phyloP scores from a whole-genome alignment of 92 coral and sea anemone species.

The Nematostella vectensis region DNA sequence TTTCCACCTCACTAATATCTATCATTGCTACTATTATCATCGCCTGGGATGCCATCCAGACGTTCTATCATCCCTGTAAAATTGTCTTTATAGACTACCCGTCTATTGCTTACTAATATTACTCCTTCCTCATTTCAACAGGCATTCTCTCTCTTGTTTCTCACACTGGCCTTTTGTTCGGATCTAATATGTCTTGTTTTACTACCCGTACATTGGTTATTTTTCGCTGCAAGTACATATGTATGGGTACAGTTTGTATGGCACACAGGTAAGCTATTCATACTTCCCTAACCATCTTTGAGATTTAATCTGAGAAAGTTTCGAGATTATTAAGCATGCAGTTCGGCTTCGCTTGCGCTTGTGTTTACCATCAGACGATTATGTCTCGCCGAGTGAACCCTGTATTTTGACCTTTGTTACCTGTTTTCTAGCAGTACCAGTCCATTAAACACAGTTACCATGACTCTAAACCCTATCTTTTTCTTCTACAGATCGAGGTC shows the following conservation, averaged over 20 bases:
- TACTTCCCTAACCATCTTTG: too few species aligned
- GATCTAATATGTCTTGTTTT: slow-evolving; percentile 85
- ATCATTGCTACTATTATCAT: not conserved
- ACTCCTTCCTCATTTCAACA: too few species aligned
- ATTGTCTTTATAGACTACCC: slow-evolving; percentile 4
- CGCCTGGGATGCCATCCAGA: slow-evolving; percentile 1
- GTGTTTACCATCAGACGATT: too few species aligned
- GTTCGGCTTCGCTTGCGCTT: too few species aligned
- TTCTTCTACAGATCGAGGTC: slow-evolving; percentile 76
- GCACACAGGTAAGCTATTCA: slow-evolving; percentile 92
- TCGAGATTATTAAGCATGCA: too few species aligned
- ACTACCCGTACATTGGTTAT: slow-evolving; percentile 94
- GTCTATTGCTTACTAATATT: too few species aligned
- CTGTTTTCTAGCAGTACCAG: too few species aligned
- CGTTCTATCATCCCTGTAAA: slow-evolving; percentile 4
- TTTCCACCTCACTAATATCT: not conserved
- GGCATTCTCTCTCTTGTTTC: slow-evolving; percentile 95
- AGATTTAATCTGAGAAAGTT: too few species aligned
- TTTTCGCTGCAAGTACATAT: slow-evolving; percentile 97
- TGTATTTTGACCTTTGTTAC: too few species aligned
- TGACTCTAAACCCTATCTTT: too few species aligned
- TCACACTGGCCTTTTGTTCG: slow-evolving; percentile 93
- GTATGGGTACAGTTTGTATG: slow-evolving; percentile 99
- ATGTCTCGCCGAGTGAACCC: too few species aligned
- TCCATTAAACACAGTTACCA: too few species aligned